Conservation (phyloP, 2,888 invertebrate species). For the Cephus nigrinus region DNA sequence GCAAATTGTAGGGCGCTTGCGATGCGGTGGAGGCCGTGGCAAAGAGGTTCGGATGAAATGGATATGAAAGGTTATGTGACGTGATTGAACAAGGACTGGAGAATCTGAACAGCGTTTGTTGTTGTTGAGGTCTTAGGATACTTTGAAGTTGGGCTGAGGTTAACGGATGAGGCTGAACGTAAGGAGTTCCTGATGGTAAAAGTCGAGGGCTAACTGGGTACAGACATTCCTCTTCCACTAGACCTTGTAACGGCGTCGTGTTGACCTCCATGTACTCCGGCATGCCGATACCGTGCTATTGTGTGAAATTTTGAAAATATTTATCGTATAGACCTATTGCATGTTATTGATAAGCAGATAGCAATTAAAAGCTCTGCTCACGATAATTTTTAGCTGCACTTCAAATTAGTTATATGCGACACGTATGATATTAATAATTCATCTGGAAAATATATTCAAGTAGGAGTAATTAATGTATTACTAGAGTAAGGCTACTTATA, state of each 20-base stretch:
- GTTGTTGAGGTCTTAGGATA: constrained; percentile 39
- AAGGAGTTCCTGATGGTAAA: constrained; percentile 54
- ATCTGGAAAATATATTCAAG: not conserved
- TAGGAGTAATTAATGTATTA: not conserved
- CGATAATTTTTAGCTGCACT: not conserved
- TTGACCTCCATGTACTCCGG: constrained; percentile 57
- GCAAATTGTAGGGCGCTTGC: constrained; percentile 42
- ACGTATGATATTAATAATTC: not conserved
- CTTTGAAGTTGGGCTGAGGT: constrained; percentile 54
- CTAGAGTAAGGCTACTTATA: not conserved
- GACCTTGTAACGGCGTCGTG: constrained; percentile 50
- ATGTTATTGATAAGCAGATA: not conserved
- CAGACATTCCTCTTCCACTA: constrained; percentile 60
- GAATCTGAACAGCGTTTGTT: constrained; percentile 17
- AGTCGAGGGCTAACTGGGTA: constrained; percentile 61
- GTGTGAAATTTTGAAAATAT: constrained; percentile 18
- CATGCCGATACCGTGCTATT: constrained; percentile 62
- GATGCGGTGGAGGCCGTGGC: constrained; percentile 22
- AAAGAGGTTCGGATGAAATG: constrained; percentile 36
- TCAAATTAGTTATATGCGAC: not conserved
- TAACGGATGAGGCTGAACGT: constrained; percentile 59
- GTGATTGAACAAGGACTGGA: not conserved
- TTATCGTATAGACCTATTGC: not conserved
- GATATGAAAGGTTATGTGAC: not conserved
- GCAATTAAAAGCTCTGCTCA: not conserved